A percentile compares a stretch with the other conserved stretches of the same genome.
Evolutionary conservation across 2,888 invertebrate species (phyloP).

Genomic region (Drosophila picticornis): DNA sequence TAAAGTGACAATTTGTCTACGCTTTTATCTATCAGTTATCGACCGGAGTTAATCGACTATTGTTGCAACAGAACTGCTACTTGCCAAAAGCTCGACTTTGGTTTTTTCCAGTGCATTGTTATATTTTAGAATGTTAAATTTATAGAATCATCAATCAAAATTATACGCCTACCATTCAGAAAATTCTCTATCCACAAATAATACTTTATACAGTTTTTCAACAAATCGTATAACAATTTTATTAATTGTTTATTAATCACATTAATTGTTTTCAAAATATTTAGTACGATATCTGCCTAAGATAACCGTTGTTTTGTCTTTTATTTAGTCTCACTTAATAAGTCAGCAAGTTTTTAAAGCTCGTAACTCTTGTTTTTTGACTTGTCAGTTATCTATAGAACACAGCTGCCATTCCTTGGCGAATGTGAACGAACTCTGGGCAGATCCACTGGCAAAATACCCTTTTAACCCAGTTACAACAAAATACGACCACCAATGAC

Average conservation of each 20-base stretch:
- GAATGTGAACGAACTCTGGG: slow-evolving; percentile 39
- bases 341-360: neutral
- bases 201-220: neutral
- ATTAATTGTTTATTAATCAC: neutral
- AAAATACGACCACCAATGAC: slow-evolving; percentile 31
- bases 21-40: neutral
- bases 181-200: neutral
- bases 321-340: neutral
- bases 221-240: neutral
- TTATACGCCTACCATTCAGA: neutral
- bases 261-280: neutral
- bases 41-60: neutral
- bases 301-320: neutral
- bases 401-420: slow-evolving; percentile 21
- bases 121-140: too few species aligned
- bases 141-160: neutral
- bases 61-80: neutral
- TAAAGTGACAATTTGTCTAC: neutral
- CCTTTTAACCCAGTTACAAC: slow-evolving; percentile 57
- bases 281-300: neutral
- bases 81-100: neutral
- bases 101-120: too few species aligned
- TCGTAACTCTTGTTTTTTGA: slow-evolving; percentile 13
- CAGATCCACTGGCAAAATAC: slow-evolving; percentile 1
- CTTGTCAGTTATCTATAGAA: slow-evolving; percentile 19